phyloP scores from a whole-genome alignment of 2,797 vertebrate genomes.

The Enteromius trimaculatus region DNA sequence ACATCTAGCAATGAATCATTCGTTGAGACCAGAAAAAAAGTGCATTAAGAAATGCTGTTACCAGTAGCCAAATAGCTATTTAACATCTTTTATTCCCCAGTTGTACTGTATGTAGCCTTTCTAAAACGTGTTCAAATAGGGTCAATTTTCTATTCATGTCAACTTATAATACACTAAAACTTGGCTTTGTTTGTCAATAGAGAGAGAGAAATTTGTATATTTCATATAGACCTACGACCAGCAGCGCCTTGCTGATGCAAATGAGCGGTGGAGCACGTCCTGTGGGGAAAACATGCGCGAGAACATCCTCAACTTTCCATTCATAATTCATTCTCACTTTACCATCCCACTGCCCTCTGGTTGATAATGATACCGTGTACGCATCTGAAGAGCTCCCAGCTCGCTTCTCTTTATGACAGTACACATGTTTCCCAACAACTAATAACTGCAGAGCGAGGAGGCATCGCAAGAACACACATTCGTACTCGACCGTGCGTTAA shows the following conservation, averaged over 20 bases:
- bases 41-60: not conserved
- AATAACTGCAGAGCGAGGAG: constrained; percentile 71
- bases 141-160: not conserved
- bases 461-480: constrained; percentile 41
- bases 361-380: constrained; percentile 71
- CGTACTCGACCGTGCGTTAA: not conserved
- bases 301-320: constrained; percentile 76
- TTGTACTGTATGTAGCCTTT: not conserved
- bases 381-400: constrained; percentile 77
- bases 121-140: constrained; percentile 23
- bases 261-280: constrained; percentile 76
- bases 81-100: constrained; percentile 11
- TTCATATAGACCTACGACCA: constrained; percentile 17
- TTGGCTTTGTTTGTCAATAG: constrained; percentile 53
- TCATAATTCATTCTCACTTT: constrained; percentile 80
- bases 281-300: constrained; percentile 57
- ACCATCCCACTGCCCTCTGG: constrained; percentile 75
- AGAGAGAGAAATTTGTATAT: not conserved
- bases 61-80: constrained; percentile 21
- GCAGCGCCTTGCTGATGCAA: constrained; percentile 59
- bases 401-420: constrained; percentile 72
- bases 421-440: constrained; percentile 69
- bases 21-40: not conserved
- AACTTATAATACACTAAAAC: constrained; percentile 20
- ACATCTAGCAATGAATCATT: not conserved